Conservation (phyloP, 2,888 invertebrate genomes). For the Amphipyra tragopoginis region DNA sequence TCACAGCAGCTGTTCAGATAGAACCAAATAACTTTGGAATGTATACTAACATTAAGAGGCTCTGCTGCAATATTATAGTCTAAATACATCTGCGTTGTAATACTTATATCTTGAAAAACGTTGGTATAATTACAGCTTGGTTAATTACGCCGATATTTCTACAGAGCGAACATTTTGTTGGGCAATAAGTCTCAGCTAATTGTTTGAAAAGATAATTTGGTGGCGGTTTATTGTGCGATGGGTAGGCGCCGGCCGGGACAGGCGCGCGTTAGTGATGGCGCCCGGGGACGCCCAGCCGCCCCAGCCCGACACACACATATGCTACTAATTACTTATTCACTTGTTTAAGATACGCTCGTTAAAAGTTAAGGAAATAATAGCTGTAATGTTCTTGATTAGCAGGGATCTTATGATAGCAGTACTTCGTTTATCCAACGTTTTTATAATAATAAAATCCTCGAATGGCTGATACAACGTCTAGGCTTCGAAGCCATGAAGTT, state of each 20-base stretch:
- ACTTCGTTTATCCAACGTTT: constrained; percentile 12
- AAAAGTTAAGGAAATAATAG: constrained; percentile 43
- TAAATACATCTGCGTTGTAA: constrained; percentile 25
- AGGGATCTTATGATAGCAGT: constrained; percentile 7
- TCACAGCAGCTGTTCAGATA: not conserved
- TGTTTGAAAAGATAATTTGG: constrained; percentile 86
- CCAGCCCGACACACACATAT: constrained; percentile 71
- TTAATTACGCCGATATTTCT: constrained; percentile 65
- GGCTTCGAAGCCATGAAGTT: too few species aligned
- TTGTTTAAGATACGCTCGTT: constrained; percentile 44
- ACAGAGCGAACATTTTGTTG: constrained; percentile 65
- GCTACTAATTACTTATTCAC: constrained; percentile 78
- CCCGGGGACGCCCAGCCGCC: constrained; percentile 55
- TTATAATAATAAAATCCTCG: too few species aligned
- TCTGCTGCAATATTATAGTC: constrained; percentile 18
- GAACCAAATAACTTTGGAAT: not conserved
- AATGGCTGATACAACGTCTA: not conserved
- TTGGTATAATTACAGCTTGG: constrained; percentile 66
- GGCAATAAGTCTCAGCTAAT: constrained; percentile 82
- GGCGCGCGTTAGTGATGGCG: constrained; percentile 78
- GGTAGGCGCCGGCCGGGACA: constrained; percentile 72
- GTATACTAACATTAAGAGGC: not conserved
- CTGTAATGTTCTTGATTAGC: constrained; percentile 12
- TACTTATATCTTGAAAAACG: constrained; percentile 57
- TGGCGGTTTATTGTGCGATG: constrained; percentile 81